Evolutionary conservation across 1,140 invertebrate genomes (phyloP).

Genomic region (Orius laevigatus): DNA sequence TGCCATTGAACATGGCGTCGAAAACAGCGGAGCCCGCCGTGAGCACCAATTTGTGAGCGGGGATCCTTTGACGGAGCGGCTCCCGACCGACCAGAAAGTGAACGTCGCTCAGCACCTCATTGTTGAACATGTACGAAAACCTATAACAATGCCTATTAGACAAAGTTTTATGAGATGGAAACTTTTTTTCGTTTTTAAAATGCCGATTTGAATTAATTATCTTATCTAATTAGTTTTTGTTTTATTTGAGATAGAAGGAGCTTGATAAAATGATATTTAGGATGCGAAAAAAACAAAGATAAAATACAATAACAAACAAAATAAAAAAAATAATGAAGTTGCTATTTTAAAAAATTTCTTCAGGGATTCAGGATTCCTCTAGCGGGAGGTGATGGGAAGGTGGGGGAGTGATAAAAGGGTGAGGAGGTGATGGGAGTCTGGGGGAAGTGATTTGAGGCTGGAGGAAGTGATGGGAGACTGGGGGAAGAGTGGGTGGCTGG

Average conservation of each 20-base stretch:
- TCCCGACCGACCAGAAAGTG: conserved; percentile 60
- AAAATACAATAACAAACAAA: no score
- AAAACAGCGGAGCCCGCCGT: conserved; percentile 71
- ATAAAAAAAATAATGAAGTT: no score
- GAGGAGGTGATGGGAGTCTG: no score
- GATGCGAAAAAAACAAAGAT: no score
- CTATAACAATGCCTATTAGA: conserved; percentile 24
- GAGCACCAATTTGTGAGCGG: conserved; percentile 70
- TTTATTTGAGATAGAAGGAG: background rate
- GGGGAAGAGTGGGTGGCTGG: no score
- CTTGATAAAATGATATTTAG: background rate
- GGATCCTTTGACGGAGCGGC: conserved; percentile 51
- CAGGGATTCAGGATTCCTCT: no score
- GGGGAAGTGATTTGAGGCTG: no score
- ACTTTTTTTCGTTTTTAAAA: background rate
- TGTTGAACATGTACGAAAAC: conserved; percentile 63
- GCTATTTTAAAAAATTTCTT: no score
- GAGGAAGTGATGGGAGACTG: no score
- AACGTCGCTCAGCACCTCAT: conserved; percentile 64
- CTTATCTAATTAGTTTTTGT: background rate
- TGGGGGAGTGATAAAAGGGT: no score
- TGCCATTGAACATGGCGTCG: conserved; percentile 76
- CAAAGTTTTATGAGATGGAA: background rate
- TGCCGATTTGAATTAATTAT: background rate
- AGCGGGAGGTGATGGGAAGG: no score